Percentiles rank a stretch among this genome's conserved stretches.
These are phyloP conservation scores for Spheniscus mendiculus DNA, from an alignment of 2,113 vertebrate species.

Conservation along the genomic window DNA sequence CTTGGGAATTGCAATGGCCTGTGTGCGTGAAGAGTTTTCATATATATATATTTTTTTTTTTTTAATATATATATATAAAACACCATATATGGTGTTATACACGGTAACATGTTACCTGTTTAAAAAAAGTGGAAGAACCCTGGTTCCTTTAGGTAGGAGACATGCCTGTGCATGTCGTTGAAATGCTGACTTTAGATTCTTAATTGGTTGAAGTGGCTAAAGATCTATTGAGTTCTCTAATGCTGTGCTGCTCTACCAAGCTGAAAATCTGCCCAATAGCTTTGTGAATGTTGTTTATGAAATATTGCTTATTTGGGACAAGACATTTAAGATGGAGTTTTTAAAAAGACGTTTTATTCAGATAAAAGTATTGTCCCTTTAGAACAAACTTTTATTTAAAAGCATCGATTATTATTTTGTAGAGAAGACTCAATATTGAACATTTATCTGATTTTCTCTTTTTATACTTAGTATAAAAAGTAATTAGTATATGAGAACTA, in stretches of 20 bases:
- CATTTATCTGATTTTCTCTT: neutral
- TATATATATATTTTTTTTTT: too few relatives aligned
- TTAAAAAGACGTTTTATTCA: neutral
- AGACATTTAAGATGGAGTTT: neutral
- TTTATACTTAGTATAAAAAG: neutral
- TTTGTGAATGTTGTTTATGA: neutral
- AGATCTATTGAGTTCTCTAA: neutral
- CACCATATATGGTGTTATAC: neutral
- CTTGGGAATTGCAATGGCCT: neutral
- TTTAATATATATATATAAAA: too few relatives aligned
- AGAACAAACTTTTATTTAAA: neutral
- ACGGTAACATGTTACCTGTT: neutral
- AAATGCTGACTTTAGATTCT: neutral
- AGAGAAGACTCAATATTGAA: neutral
- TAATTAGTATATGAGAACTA: neutral
- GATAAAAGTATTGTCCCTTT: neutral
- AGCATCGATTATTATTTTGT: neutral
- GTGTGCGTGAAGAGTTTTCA: neutral
- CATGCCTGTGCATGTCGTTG: neutral
- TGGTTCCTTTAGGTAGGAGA: neutral
- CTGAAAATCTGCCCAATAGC: neutral
- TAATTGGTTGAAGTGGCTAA: neutral
- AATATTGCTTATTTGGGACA: neutral
- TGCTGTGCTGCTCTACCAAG: neutral
- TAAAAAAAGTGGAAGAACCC: neutral